phyloP scores from a whole-genome alignment of 53 echinoderm and acorn worm genomes.

The Echinarachnius parma region DNA sequence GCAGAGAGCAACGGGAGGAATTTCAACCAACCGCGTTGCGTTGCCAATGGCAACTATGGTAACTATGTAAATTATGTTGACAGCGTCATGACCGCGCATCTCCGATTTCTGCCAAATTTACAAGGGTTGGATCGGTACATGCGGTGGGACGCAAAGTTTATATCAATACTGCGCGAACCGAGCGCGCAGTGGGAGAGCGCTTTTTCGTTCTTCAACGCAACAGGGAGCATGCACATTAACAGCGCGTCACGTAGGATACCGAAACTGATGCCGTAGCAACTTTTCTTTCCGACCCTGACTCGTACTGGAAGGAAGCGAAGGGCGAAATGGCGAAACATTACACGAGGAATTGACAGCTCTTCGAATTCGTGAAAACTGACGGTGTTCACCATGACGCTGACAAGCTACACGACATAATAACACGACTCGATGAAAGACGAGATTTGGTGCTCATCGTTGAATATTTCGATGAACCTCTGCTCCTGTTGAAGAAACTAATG shows the following conservation, averaged over 20 bases:
- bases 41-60: conserved; percentile 12
- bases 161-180: conserved; percentile 48
- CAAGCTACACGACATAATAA: conserved; percentile 28
- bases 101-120: conserved; percentile 19
- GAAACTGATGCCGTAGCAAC: not conserved
- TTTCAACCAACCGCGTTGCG: conserved; percentile 30
- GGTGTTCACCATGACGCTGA: not conserved
- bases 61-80: conserved; percentile 21
- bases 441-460: conserved; percentile 68
- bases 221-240: conserved; percentile 18
- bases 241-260: not conserved
- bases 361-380: conserved; percentile 19
- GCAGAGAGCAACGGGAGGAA: not conserved
- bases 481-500: conserved; percentile 65
- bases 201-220: conserved; percentile 40
- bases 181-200: conserved; percentile 52
- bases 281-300: conserved; percentile 12
- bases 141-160: conserved; percentile 15
- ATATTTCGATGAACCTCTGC: conserved; percentile 66
- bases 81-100: conserved; percentile 36
- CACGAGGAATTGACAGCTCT: conserved; percentile 29
- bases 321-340: conserved; percentile 34
- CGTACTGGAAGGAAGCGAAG: conserved; percentile 12
- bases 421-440: conserved; percentile 51
- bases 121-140: conserved; percentile 14